phyloP scores from a whole-genome alignment of 92 coral and sea anemone species.

The Umimayanthus chanpuru region DNA sequence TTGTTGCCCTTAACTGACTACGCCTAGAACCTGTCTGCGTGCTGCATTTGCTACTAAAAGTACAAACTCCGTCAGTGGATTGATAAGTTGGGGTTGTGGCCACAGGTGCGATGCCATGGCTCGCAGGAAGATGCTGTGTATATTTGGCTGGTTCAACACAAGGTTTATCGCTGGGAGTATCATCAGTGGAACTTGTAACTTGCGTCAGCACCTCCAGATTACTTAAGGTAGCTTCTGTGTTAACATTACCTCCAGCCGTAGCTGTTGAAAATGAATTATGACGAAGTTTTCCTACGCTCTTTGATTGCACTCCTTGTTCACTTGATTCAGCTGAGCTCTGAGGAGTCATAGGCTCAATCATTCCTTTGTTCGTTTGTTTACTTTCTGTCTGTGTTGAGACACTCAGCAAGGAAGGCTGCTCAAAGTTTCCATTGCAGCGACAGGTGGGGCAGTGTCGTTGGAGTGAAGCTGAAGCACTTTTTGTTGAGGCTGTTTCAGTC shows the following conservation, averaged over 20 bases:
- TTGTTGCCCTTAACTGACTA: not conserved
- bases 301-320: not conserved
- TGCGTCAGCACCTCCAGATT: slow-evolving; percentile 5
- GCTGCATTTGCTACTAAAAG: not conserved
- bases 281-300: not conserved
- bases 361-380: not conserved
- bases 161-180: not conserved
- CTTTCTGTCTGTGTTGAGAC: slow-evolving; percentile 12
- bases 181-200: not conserved
- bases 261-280: not conserved
- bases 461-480: not conserved
- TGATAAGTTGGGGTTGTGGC: not conserved
- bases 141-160: not conserved
- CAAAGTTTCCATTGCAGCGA: not conserved
- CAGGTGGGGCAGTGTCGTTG: slow-evolving; percentile 21
- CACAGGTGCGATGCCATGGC: not conserved
- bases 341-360: not conserved
- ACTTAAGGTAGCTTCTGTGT: not conserved
- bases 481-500: not conserved
- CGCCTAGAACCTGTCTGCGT: not conserved
- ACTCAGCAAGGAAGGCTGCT: not conserved
- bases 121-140: not conserved
- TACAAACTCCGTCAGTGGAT: not conserved
- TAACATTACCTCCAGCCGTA: not conserved
- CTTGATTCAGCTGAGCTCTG: not conserved